Evolutionary conservation across 2,113 vertebrate genomes (phyloP), one percentile per base, ranked within the genome.

Genomic region (Indri indri): DNA sequence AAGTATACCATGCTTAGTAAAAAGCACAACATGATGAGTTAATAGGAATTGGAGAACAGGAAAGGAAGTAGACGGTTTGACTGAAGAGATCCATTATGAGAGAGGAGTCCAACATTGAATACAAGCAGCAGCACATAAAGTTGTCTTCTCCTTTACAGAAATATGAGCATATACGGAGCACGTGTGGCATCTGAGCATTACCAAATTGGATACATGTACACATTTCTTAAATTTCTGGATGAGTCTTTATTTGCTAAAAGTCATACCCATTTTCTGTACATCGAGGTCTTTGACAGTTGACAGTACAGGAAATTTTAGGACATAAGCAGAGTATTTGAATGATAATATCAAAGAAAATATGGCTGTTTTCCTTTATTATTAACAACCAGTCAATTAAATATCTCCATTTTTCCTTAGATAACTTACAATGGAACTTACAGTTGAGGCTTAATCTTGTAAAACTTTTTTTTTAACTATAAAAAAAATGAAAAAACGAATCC

Each of bases 351-450:
- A 89, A 32, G 57, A 84, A 97, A 59, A 95, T 61, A 92, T 47
- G 40, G 65, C 82, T 96, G 93, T 95, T 97, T 95, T 97, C 95
- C 63, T 68, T 92, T 87, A 65, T 92, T 93, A 95, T 90, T 95
- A 95, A 82, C 86, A 92, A 82, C 80, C 93, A 74, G 84, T 73
- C 61, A 70, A 63, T 97, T 93, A 94, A 81, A 65, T 50, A 77
- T 30, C 71, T 96, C 71, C 94, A 77, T 93, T 98, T 98, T 97
- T 98, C 92, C 76, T 71, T 68, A 88, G 90, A 91, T 97, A 96
- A 88, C 71, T 94, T 82, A 97, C 74, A 77, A 25, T 96, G 76
- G 85, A 98, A 97, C 74, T 94, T 90, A 97, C 1, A 98, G 87
- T 92, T 95, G 88, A 95, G 70, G 91, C 77, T 97, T 92, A 91